These are phyloP conservation scores for Lycocerus yunnanus DNA, from an alignment of 2,888 invertebrate genomes.

Conservation along the genomic window DNA sequence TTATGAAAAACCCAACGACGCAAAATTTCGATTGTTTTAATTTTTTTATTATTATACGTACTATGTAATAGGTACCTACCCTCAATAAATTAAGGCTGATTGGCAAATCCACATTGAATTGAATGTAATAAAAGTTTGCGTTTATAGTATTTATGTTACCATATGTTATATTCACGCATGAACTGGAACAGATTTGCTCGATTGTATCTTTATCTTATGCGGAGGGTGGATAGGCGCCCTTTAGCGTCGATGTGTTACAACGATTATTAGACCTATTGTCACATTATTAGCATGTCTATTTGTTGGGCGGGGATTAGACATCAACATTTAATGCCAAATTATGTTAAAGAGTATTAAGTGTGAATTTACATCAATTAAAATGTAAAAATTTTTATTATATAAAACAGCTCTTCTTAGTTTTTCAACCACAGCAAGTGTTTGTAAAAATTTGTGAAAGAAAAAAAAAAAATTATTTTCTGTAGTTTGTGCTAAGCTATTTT, in stretches of 20 bases:
- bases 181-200: constrained; percentile 38
- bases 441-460: too few relatives aligned
- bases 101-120: constrained; percentile 5
- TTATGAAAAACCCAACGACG: background rate
- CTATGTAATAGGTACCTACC: background rate
- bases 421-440: too few relatives aligned
- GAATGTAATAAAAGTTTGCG: constrained; percentile 23
- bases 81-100: background rate
- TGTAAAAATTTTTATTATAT: background rate
- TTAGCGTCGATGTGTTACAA: constrained; percentile 37
- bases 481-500: too few relatives aligned
- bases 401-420: background rate
- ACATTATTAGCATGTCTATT: constrained; percentile 32
- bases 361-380: background rate
- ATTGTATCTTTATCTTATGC: constrained; percentile 40
- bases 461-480: too few relatives aligned
- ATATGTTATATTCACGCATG: constrained; percentile 37
- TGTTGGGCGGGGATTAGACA: constrained; percentile 10
- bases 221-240: constrained; percentile 35
- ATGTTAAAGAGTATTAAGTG: background rate
- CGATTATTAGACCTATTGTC: constrained; percentile 41
- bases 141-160: constrained; percentile 29
- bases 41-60: background rate
- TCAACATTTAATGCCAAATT: background rate
- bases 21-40: background rate